Percentiles rank a stretch among this genome's conserved stretches.
phyloP scores from a whole-genome alignment of 2,888 invertebrate species.

The Ectemnius continuus region DNA sequence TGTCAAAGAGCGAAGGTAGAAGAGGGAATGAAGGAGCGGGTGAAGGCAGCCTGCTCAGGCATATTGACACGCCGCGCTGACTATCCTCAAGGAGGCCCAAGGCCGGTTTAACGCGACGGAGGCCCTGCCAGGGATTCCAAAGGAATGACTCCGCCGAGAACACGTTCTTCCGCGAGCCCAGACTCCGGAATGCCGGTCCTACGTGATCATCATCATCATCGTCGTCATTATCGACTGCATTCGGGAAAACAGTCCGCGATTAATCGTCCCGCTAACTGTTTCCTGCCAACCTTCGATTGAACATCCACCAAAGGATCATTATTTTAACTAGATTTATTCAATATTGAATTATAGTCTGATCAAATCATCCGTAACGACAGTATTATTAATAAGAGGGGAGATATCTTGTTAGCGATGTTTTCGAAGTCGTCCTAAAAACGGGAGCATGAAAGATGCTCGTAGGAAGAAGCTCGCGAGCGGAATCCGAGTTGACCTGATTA shows the following conservation, averaged over 20 bases:
- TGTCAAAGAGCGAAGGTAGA: conserved; percentile 43
- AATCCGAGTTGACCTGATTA: conserved; percentile 46
- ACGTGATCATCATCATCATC: conserved; percentile 35
- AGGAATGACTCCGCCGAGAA: conserved; percentile 48
- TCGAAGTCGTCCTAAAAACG: too few relatives aligned
- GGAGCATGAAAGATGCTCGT: too few relatives aligned
- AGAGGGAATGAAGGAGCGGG: not conserved
- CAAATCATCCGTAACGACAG: too few relatives aligned
- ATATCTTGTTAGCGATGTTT: too few relatives aligned
- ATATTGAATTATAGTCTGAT: too few relatives aligned
- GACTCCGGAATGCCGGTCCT: conserved; percentile 46
- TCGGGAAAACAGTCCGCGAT: too few relatives aligned
- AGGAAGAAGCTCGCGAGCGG: conserved; percentile 17
- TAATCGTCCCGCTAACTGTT: too few relatives aligned
- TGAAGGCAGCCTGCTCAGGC: conserved; percentile 23
- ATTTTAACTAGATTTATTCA: too few relatives aligned
- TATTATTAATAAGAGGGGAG: too few relatives aligned
- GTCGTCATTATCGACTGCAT: conserved; percentile 4
- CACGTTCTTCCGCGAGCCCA: conserved; percentile 51
- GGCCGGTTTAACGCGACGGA: conserved; percentile 45
- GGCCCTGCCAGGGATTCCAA: conserved; percentile 48
- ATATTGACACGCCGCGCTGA: conserved; percentile 48
- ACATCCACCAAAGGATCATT: too few relatives aligned
- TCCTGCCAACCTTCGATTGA: too few relatives aligned
- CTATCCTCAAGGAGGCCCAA: conserved; percentile 45